phyloP scores from a whole-genome alignment of 2,113 vertebrate species.

The Eublepharis macularius region DNA sequence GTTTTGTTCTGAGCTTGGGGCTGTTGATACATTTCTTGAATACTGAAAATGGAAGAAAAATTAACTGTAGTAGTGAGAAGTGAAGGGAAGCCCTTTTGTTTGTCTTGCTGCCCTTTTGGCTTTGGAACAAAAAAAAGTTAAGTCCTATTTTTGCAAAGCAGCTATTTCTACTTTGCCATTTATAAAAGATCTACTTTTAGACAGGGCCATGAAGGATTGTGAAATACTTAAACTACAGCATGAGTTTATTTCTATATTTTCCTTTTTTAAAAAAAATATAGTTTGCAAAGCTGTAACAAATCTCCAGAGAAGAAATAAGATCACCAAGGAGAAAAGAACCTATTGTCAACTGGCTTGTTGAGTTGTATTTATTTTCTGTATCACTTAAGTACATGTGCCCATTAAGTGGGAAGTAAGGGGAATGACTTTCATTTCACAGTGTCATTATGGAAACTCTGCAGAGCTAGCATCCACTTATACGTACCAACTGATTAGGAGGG shows the following conservation, averaged over 20 bases:
- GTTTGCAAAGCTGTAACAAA: not conserved
- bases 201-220: not conserved
- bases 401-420: not conserved
- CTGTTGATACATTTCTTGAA: slow-evolving; percentile 26
- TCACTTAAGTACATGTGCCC: not conserved
- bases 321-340: not conserved
- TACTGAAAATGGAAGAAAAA: slow-evolving; percentile 51
- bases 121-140: slow-evolving; percentile 25
- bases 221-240: not conserved
- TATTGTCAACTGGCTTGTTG: not conserved
- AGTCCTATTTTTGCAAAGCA: slow-evolving; percentile 15
- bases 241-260: slow-evolving; percentile 11
- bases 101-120: not conserved
- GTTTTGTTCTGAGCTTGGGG: slow-evolving; percentile 12
- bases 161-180: slow-evolving; percentile 13
- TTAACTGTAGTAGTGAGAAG: slow-evolving; percentile 22
- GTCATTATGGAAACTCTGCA: not conserved
- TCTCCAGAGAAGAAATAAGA: not conserved
- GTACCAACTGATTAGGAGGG: not conserved
- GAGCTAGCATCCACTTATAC: not conserved
- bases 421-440: not conserved
- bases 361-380: not conserved
- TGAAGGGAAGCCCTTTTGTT: slow-evolving; percentile 28
- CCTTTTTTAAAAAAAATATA: not conserved
- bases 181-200: slow-evolving; percentile 26